Evolutionary conservation across 2,797 vertebrate genomes (phyloP).

Genomic region (Crenichthys baileyi): DNA sequence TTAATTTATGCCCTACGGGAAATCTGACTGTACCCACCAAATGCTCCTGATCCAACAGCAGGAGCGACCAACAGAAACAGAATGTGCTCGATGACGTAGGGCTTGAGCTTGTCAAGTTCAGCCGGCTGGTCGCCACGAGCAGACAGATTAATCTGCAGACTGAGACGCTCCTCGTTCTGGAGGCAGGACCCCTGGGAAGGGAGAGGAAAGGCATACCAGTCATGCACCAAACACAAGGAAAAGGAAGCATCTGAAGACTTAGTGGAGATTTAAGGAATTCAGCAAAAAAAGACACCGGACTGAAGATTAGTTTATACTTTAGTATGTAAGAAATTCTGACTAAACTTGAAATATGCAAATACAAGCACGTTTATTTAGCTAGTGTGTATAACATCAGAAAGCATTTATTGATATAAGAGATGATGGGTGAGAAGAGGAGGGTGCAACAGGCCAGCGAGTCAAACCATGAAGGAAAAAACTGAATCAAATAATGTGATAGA

Average conservation of each 20-base stretch:
- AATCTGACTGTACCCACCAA: constrained; percentile 63
- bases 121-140: constrained; percentile 85
- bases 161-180: constrained; percentile 83
- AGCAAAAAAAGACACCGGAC: neutral
- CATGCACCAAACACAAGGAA: constrained; percentile 34
- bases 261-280: neutral
- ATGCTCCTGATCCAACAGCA: constrained; percentile 63
- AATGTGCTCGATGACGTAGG: constrained; percentile 94
- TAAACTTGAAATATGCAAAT: too few species aligned
- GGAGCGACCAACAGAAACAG: constrained; percentile 89
- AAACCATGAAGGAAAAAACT: neutral
- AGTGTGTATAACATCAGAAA: neutral
- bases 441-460: neutral
- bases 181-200: constrained; percentile 73
- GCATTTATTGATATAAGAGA: neutral
- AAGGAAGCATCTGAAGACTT: constrained; percentile 11
- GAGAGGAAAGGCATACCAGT: constrained; percentile 58
- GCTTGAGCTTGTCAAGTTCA: constrained; percentile 92
- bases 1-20: neutral
- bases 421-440: neutral
- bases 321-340: neutral
- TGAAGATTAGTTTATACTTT: neutral
- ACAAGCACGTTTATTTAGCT: too few species aligned
- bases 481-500: neutral
- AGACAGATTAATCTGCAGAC: constrained; percentile 91